These are phyloP conservation scores for Acropora tenuis DNA, from an alignment of 64 coral and sea anemone genomes.

Conservation along the genomic window DNA sequence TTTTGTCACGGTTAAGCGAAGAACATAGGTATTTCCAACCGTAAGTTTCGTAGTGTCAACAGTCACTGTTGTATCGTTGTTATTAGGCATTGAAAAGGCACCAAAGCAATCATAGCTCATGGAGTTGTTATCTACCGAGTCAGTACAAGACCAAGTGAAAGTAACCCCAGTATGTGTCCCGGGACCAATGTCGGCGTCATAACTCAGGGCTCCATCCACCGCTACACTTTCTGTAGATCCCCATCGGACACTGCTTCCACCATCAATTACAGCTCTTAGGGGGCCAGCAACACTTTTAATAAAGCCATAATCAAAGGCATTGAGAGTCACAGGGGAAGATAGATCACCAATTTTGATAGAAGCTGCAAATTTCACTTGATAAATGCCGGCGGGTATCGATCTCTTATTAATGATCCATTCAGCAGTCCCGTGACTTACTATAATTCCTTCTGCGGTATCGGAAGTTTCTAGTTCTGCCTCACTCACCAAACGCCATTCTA, in stretches of 20 bases:
- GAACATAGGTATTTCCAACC: not conserved
- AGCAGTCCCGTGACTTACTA: not conserved
- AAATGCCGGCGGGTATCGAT: not conserved
- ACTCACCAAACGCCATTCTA: not conserved
- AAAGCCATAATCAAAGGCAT: not conserved
- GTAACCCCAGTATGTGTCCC: not conserved
- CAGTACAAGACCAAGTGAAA: not conserved
- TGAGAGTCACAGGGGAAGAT: not conserved
- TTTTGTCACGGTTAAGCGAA: not conserved
- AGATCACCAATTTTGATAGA: not conserved
- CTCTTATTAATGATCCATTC: not conserved
- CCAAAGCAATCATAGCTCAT: not conserved
- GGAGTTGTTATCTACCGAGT: not conserved
- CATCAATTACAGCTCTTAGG: not conserved
- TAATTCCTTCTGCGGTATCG: not conserved
- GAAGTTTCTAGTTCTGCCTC: not conserved
- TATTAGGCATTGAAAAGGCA: not conserved
- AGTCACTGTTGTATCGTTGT: not conserved
- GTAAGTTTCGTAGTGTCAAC: not conserved
- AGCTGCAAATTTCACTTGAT: not conserved
- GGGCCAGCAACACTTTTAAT: not conserved
- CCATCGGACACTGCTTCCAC: conserved; percentile 3
- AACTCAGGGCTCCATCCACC: not conserved
- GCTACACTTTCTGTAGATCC: not conserved
- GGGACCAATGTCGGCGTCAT: not conserved